Conservation (phyloP, 1,140 invertebrate genomes). For the Leptinotarsa lineolata region DNA sequence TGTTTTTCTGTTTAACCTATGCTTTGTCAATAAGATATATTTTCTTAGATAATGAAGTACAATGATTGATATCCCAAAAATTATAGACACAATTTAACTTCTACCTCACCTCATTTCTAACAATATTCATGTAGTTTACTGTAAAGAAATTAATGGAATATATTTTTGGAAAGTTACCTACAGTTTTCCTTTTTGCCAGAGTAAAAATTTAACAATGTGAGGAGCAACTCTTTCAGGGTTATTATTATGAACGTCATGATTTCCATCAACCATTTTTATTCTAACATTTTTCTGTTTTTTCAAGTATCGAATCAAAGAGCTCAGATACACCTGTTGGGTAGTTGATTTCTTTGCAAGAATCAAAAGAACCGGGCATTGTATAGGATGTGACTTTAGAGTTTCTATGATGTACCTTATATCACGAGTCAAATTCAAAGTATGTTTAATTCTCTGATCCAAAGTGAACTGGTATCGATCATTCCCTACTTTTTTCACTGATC, state of each 20-base stretch:
- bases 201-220: constrained; percentile 56
- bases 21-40: too few relatives aligned
- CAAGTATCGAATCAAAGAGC: constrained; percentile 22
- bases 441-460: constrained; percentile 45
- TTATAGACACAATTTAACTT: too few relatives aligned
- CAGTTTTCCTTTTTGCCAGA: constrained; percentile 39
- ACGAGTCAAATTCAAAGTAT: constrained; percentile 35
- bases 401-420: constrained; percentile 45
- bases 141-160: too few relatives aligned
- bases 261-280: constrained; percentile 59
- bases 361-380: constrained; percentile 52
- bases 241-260: constrained; percentile 69
- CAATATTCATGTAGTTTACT: too few relatives aligned
- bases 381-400: constrained; percentile 41
- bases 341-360: constrained; percentile 42
- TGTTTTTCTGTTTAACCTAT: too few relatives aligned
- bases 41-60: too few relatives aligned
- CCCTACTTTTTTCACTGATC: constrained; percentile 53
- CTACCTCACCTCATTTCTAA: too few relatives aligned
- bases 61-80: too few relatives aligned
- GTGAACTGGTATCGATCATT: constrained; percentile 52
- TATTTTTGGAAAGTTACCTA: constrained; percentile 23
- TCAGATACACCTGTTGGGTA: constrained; percentile 13
- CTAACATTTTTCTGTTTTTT: constrained; percentile 45
- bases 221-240: constrained; percentile 61